Base-by-base conservation (phyloP, 1,140 invertebrate species). In the Zaprionus inermis region DNA sequence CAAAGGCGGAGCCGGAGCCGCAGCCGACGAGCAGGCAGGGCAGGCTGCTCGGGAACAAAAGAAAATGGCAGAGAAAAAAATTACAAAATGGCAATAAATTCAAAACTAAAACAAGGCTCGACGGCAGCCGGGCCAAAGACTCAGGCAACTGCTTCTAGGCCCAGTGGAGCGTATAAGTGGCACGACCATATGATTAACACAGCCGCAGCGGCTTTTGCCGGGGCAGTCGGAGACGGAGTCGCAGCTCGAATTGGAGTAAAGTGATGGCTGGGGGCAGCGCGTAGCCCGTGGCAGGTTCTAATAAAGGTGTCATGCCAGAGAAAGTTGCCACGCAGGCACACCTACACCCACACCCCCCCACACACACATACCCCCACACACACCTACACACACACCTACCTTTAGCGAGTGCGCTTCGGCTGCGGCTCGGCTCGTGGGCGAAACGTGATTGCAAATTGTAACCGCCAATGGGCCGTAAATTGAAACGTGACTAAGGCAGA, bases 391-490 rank as follows among this genome's bases (percentile, higher is more conserved):
- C 28, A 22, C 14, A 28, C 41, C 41, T 18, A 1, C n/a, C n/a
- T n/a, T n/a, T n/a, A 68, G 14, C 34, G 61, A 30, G 61, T 10
- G 18, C 55, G 65, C 14, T 65, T 65, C 32, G 64, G 76, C 46
- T 44, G 46, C 41, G 28, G 38, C 32, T 28, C 55, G 36, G 66
- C 57, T 49, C 49, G 58, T 64, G 61, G 67, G 71, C 55, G 61
- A 84, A 91, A 91, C 89, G 89, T 91, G 89, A 91, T 91, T 91
- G 89, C 89, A 91, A 91, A 89, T 91, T 91, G 89, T 91, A 89
- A 91, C 89, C 89, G 89, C 89, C 89, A 91, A 91, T 91, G 89
- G 89, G 89, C 89, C 89, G 89, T 91, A 91, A 91, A 91, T 91
- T 91, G 89, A 89, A 91, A 91, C 89, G 89, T 91, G 89, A 91